Base-by-base conservation (phyloP, 92 coral and sea anemone genomes). In the Epizoanthus rinbou region DNA sequence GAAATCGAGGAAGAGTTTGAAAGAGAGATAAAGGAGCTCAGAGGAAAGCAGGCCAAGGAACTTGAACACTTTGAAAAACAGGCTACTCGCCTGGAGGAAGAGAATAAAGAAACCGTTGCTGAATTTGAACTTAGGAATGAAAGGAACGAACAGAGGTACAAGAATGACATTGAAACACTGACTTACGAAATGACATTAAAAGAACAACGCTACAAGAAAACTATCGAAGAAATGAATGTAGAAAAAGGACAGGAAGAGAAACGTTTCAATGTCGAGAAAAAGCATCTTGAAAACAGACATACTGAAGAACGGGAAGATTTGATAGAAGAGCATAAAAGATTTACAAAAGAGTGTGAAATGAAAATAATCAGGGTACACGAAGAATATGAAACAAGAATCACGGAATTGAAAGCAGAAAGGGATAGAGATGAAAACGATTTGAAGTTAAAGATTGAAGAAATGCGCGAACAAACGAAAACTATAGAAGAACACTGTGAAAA, bases 211-310 rank as follows among this genome's bases (percentile, higher is more conserved):
- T 25, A 74, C 37, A 74, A 74, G 19, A 56, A 28, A 5, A 3
- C 45, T 24, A 11, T 74, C 4, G 80, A 74, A 52, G n/a, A 25
- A 17, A 62, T 74, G 31, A 74, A 54, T 43, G 41, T 22, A 24
- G 80, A 74, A 13, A 74, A 53, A 11, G 22, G n/a, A 54, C 47
- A 56, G 16, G 8, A 22, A 54, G 41, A 50, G 57, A 54, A 17
- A 22, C 58, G 64, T 18, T 74, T 14, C 35, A 19, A 16, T 74
- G 80, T 19, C 57, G 80, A 74, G 57, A 74, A 74, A 41, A n/a
- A 25, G 50, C 80, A 25, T 53, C 62, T 16, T 25, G 80, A 74
- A 18, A 56, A 56, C 8, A 28, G 22, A 54, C 54, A 1, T 28
- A 8, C 64, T 21, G 35, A 17, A 16, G 80, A 74, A 21, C 54